Base-by-base conservation (phyloP, 2,888 invertebrate genomes). In the Tipula lateralis region DNA sequence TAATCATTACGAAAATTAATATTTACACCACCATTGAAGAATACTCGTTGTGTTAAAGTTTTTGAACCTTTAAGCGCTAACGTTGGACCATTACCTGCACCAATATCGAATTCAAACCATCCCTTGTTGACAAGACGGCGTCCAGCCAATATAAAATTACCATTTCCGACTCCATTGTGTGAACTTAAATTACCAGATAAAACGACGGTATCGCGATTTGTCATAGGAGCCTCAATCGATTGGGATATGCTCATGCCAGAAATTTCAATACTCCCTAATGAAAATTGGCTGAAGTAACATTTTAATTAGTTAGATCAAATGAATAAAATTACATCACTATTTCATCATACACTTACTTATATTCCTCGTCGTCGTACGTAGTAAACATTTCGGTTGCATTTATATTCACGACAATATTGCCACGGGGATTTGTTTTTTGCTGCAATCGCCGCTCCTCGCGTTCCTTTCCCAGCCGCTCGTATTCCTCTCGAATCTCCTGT, bases 401-500 rank as follows among this genome's bases (percentile, higher is more conserved):
- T 29, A 99, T 93, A 86, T 95, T 95, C 50, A 99, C 93, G 13
- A 95, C 95, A 84, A 98, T 93, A 85, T 94, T 95, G 34, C 98
- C 97, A 86, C 94, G 94, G 0, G 99, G 99, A 91, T 99, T 98
- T 0, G 98, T 97, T 86, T 95, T 93, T 88, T 97, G 96, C 87
- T 97, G 95, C 84, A 99, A 92, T 86, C 95, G 92, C 85, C 97
- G 92, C 88, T 98, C 97, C 87, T 98, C 98, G 85, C 95, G 92
- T 88, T 96, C 96, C 86, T 94, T 93, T 19, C 95, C 95, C 84
- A 96, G 89, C 86, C 97, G 93, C 90, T 99, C 98, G 92, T 97
- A 99, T 91, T 99, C 99, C 85, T 98, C 98, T 85, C 98, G 92
- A 85, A 99, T 99, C 92, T 99, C 99, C 87, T 96, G 94, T 1